Conservation (phyloP, 2,797 vertebrate species). For the Decapterus maruadsi region DNA sequence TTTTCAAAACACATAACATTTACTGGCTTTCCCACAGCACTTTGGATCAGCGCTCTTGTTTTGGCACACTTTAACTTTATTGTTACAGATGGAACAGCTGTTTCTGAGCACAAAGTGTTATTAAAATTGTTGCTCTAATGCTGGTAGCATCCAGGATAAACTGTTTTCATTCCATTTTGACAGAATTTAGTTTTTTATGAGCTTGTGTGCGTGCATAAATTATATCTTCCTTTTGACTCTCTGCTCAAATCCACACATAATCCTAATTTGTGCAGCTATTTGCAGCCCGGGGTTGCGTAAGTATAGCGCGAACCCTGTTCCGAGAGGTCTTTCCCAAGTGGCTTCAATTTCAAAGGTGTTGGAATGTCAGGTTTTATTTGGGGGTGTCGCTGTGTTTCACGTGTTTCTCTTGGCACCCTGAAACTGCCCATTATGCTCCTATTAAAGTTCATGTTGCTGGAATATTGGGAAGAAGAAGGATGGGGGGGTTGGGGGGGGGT, state of each 20-base stretch:
- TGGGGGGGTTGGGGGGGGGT: conserved; percentile 24
- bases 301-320: conserved; percentile 28
- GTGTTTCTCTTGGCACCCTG: conserved; percentile 72
- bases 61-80: conserved; percentile 68
- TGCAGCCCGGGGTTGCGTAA: conserved; percentile 40
- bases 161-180: conserved; percentile 55
- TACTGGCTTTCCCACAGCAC: conserved; percentile 77
- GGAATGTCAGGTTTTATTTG: conserved; percentile 74
- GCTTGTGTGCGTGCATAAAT: conserved; percentile 36
- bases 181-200: conserved; percentile 11
- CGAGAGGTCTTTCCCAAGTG: conserved; percentile 53
- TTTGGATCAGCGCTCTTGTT: conserved; percentile 53
- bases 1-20: conserved; percentile 81
- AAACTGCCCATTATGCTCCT: conserved; percentile 79
- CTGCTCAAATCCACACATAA: conserved; percentile 36
- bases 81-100: conserved; percentile 66
- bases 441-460: conserved; percentile 83
- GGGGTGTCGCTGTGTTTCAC: conserved; percentile 61
- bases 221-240: conserved; percentile 17
- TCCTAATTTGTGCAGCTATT: conserved; percentile 52
- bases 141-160: conserved; percentile 55
- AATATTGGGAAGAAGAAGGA: conserved; percentile 68
- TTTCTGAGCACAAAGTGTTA: conserved; percentile 52
- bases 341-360: conserved; percentile 64
- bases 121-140: conserved; percentile 48